Conservation (phyloP, 2,797 vertebrate species). For the Microhierax caerulescens region DNA sequence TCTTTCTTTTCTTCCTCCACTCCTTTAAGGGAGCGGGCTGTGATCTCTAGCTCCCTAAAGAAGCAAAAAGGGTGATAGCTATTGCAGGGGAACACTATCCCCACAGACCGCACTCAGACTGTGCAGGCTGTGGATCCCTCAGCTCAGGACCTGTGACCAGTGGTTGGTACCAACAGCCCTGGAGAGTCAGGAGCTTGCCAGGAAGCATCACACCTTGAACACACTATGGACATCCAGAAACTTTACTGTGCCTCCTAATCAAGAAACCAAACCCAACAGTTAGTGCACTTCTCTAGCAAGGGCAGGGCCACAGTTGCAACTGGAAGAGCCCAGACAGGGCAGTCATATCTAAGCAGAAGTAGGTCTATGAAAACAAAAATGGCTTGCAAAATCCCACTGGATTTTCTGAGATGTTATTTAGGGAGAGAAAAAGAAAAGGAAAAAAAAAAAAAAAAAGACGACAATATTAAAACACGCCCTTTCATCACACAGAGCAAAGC, state of each 20-base stretch:
- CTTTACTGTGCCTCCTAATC: not conserved
- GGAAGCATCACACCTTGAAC: not conserved
- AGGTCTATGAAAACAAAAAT: not conserved
- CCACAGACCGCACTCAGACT: fast-evolving
- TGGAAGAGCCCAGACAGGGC: not conserved
- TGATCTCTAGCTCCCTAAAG: constrained; percentile 90
- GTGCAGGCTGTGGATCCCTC: not conserved
- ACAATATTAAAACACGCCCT: not conserved
- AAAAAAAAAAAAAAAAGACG: too few species aligned
- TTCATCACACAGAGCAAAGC: not conserved
- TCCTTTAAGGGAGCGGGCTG: constrained; percentile 86
- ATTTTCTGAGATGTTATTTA: not conserved
- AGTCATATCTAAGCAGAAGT: not conserved
- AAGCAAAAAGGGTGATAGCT: constrained; percentile 9
- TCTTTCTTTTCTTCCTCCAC: constrained; percentile 92
- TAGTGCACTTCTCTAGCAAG: not conserved
- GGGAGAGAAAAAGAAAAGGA: not conserved
- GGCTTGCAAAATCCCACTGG: not conserved
- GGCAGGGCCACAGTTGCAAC: not conserved
- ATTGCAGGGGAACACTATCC: not conserved
- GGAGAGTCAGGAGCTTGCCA: not conserved
- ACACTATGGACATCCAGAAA: not conserved
- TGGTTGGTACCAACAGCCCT: not conserved
- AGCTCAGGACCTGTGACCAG: not conserved
- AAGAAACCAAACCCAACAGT: not conserved